Evolutionary conservation across 2,113 vertebrate genomes (phyloP).

Genomic region (Protobothrops flavoviridis): DNA sequence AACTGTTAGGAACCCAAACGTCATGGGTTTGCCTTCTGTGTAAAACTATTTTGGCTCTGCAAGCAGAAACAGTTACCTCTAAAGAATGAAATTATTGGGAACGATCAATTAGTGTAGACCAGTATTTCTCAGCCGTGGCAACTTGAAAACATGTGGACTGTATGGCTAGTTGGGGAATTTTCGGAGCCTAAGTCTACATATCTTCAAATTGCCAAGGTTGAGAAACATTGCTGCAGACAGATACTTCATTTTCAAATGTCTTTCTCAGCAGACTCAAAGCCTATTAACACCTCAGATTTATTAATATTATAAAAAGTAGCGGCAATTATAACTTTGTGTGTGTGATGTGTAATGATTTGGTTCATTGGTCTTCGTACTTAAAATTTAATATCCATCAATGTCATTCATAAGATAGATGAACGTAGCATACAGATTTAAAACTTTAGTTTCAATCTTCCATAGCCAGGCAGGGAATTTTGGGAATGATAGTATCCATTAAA

Average conservation of each 20-base stretch:
- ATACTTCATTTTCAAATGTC: not conserved
- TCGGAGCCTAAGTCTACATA: not conserved
- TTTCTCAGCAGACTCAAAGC: not conserved
- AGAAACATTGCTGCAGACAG: not conserved
- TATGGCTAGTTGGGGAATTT: not conserved
- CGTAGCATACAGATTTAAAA: not conserved
- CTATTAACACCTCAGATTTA: not conserved
- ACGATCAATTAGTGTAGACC: not conserved
- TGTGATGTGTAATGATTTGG: not conserved
- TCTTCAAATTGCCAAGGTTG: not conserved
- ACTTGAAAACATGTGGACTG: not conserved
- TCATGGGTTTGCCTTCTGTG: not conserved
- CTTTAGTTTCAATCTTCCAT: not conserved
- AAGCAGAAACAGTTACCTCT: not conserved
- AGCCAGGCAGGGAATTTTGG: not conserved
- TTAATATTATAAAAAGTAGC: not conserved
- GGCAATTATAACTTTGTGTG: not conserved
- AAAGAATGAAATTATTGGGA: not conserved
- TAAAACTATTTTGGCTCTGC: not conserved
- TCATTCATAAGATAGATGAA: not conserved
- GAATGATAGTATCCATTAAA: not conserved
- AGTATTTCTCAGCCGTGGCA: not conserved
- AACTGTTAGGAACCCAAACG: not conserved
- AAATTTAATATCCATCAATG: not conserved
- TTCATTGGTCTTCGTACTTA: not conserved